These are phyloP conservation scores for Lasioglossum calceatum DNA, from an alignment of 2,888 invertebrate species.

Conservation along the genomic window DNA sequence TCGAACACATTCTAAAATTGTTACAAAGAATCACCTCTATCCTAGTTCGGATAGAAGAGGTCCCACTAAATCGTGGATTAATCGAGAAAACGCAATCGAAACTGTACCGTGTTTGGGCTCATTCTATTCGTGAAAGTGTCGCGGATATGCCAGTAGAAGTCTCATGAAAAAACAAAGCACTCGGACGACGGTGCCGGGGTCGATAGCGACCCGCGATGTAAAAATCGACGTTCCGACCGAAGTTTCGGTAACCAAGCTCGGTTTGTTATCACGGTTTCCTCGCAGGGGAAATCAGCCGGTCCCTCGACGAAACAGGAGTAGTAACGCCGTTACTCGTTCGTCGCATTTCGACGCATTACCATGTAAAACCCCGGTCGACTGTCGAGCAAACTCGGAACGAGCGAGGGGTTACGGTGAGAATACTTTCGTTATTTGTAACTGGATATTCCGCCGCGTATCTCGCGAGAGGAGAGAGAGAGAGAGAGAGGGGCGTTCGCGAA, in stretches of 20 bases:
- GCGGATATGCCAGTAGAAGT: neutral
- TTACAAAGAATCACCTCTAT: neutral
- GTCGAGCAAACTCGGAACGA: neutral
- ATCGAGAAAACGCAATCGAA: neutral
- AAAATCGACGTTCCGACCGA: neutral
- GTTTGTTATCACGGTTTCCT: neutral
- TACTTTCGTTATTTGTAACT: conserved; percentile 61
- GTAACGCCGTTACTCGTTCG: neutral
- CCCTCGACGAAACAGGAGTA: neutral
- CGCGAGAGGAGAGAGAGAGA: neutral
- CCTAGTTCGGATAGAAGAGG: neutral
- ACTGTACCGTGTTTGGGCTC: neutral
- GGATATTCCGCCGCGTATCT: conserved; percentile 25
- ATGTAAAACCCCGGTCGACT: conserved; percentile 24
- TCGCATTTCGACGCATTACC: conserved; percentile 29
- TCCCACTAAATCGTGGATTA: neutral
- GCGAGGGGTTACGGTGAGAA: neutral
- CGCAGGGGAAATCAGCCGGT: conserved; percentile 33
- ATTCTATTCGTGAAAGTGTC: neutral
- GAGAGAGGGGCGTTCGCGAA: conserved; percentile 43
- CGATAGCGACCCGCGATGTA: too few species aligned
- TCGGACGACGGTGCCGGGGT: neutral
- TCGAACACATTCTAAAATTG: neutral
- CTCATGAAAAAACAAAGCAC: neutral
- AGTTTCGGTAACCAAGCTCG: neutral